phyloP scores from a whole-genome alignment of 2,113 vertebrate species.

The Gymnobelideus leadbeateri region DNA sequence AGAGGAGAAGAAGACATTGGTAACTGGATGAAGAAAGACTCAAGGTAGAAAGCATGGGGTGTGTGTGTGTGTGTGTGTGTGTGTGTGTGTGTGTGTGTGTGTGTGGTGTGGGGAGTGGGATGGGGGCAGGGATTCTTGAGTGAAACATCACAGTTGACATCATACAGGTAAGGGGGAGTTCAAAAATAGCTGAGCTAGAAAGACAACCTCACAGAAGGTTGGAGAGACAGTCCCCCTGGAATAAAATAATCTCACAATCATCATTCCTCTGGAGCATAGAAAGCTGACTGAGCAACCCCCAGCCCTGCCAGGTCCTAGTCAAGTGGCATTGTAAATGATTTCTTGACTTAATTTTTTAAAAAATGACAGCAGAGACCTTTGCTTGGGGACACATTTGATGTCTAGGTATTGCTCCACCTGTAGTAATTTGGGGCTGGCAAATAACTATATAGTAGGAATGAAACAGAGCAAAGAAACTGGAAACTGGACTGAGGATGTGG shows the following conservation, averaged over 20 bases:
- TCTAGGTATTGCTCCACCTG: background rate
- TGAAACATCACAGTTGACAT: slow-evolving; percentile 67
- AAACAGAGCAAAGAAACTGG: background rate
- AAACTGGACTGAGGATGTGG: background rate
- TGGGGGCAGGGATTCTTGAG: slow-evolving; percentile 57
- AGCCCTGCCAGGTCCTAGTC: background rate
- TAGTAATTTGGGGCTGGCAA: background rate
- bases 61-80: no score
- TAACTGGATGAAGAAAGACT: slow-evolving; percentile 70
- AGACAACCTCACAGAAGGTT: slow-evolving; percentile 60
- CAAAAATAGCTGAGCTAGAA: slow-evolving; percentile 66
- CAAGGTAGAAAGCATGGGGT: slow-evolving; percentile 34
- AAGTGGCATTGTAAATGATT: slow-evolving; percentile 28
- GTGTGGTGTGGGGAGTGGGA: background rate
- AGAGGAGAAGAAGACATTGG: slow-evolving; percentile 70
- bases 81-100: no score
- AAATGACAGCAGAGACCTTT: slow-evolving; percentile 7
- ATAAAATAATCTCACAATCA: slow-evolving; percentile 53
- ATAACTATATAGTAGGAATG: background rate
- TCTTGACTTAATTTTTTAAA: background rate
- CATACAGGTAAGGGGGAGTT: slow-evolving; percentile 37
- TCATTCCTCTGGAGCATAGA: slow-evolving; percentile 39
- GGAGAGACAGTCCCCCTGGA: slow-evolving; percentile 22
- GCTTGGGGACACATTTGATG: background rate
- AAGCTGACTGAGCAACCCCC: slow-evolving; percentile 40